A percentile compares a stretch with the other conserved stretches of the same genome.
These are phyloP conservation scores for Thalpophila matura DNA, from an alignment of 2,888 invertebrate species.

Conservation along the genomic window DNA sequence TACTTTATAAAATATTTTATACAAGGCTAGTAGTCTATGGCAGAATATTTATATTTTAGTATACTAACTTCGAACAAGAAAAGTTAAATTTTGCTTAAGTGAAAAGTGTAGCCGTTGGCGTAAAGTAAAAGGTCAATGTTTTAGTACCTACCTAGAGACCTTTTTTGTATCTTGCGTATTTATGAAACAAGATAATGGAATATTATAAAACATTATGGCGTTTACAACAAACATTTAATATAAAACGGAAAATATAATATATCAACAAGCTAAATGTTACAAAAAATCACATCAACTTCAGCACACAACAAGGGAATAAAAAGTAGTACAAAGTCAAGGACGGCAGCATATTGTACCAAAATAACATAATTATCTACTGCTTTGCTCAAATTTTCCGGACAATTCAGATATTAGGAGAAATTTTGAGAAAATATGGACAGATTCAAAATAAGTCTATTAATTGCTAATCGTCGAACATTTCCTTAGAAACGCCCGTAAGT, in stretches of 20 bases:
- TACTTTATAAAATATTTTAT: slow-evolving; percentile 20
- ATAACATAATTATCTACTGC: slow-evolving; percentile 9
- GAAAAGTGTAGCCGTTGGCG: slow-evolving; percentile 13
- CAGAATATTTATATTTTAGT: slow-evolving; percentile 2
- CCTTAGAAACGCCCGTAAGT: too few species aligned
- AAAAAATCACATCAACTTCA: neutral
- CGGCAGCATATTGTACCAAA: neutral
- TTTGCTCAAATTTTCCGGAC: slow-evolving; percentile 12
- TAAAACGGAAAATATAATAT: neutral
- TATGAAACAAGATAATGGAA: slow-evolving; percentile 18
- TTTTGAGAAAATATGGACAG: too few species aligned
- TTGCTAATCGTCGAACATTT: neutral
- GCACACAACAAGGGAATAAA: neutral
- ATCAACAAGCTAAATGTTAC: too few species aligned
- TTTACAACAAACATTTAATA: neutral
- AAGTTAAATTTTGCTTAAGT: slow-evolving; percentile 19
- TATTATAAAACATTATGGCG: neutral
- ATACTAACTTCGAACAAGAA: neutral
- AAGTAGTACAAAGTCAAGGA: slow-evolving; percentile 22
- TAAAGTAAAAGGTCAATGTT: slow-evolving; percentile 13
- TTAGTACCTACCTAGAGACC: neutral
- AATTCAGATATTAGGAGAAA: neutral
- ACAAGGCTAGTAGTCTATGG: slow-evolving; percentile 3
- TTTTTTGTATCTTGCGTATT: slow-evolving; percentile 20
- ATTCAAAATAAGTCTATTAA: neutral